Conservation (phyloP, 2,888 invertebrate genomes). For the Taenaris catops region DNA sequence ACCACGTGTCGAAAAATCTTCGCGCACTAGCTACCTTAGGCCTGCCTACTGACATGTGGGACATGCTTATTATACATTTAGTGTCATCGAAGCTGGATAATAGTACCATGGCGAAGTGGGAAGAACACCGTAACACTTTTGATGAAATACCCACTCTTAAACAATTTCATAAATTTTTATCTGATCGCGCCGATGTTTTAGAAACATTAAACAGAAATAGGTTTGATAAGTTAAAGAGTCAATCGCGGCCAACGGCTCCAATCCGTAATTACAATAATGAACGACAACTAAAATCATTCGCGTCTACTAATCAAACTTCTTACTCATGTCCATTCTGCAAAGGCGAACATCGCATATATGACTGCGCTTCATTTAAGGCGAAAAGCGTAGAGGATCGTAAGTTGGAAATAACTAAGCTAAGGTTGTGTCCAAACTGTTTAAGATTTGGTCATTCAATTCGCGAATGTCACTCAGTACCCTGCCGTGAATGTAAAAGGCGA, state of each 20-base stretch:
- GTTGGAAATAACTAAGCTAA: neutral
- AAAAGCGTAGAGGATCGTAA: neutral
- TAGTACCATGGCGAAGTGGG: no score
- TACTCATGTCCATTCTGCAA: no score
- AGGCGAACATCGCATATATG: no score
- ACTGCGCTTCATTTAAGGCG: neutral
- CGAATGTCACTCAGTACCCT: no score
- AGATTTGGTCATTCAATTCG: no score
- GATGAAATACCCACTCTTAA: slow-evolving; percentile 15
- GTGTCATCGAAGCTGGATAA: no score
- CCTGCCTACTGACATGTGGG: no score
- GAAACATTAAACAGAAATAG: slow-evolving; percentile 5
- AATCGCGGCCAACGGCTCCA: neutral
- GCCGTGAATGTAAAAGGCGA: no score
- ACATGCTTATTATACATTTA: no score
- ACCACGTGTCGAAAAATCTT: slow-evolving; percentile 21
- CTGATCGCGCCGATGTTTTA: slow-evolving; percentile 6
- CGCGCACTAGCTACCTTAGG: no score
- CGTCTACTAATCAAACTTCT: neutral
- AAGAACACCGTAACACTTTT: no score
- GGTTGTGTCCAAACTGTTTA: neutral
- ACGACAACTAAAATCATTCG: neutral
- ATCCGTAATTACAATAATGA: neutral
- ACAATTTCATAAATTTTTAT: slow-evolving; percentile 20
- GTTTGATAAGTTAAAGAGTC: neutral